These are phyloP conservation scores for Drosophila paracracens DNA, from an alignment of 2,888 invertebrate species.

Conservation along the genomic window DNA sequence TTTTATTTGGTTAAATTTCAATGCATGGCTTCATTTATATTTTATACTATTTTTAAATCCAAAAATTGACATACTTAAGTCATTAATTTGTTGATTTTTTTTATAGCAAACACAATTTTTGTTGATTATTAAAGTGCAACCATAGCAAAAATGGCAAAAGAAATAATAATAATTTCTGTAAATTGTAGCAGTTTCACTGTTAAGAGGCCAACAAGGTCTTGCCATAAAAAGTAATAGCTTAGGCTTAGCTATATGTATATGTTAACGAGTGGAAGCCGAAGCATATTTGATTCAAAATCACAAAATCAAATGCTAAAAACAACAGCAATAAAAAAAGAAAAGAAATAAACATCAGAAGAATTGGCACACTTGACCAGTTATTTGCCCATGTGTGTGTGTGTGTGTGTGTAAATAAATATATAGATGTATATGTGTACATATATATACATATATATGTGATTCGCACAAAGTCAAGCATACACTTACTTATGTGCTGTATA, in stretches of 20 bases:
- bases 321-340: slow-evolving; percentile 2
- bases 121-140: background rate
- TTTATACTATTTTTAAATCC: background rate
- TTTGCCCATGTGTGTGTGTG: slow-evolving; percentile 11
- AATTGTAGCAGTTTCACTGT: background rate
- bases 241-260: background rate
- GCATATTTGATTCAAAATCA: background rate
- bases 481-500: background rate
- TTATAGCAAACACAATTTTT: background rate
- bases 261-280: background rate
- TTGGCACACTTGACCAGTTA: slow-evolving; percentile 18
- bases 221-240: background rate
- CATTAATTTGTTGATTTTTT: background rate
- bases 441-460: slow-evolving; percentile 6
- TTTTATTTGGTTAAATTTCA: background rate
- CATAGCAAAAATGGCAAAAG: background rate
- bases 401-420: background rate
- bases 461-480: slow-evolving; percentile 20
- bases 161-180: background rate
- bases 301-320: slow-evolving; percentile 4
- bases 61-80: background rate
- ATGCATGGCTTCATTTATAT: background rate
- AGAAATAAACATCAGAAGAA: slow-evolving; percentile 10
- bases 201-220: background rate
- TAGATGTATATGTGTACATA: background rate